These are phyloP conservation scores for Meloe dianella DNA, from an alignment of 2,888 invertebrate species.

Conservation along the genomic window DNA sequence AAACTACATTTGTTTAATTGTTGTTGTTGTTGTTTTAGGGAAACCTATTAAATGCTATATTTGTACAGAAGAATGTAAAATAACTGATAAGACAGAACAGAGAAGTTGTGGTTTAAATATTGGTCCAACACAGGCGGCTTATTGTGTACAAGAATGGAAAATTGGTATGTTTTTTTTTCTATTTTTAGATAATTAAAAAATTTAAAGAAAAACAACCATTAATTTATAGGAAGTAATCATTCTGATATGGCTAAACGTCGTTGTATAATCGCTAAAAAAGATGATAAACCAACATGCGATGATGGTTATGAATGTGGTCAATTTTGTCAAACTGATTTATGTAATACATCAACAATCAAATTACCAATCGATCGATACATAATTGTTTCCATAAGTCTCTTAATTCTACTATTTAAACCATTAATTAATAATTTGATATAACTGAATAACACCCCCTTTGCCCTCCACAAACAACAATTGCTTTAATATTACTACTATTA, in stretches of 20 bases:
- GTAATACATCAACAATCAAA: conserved; percentile 12
- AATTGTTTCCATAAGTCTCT: background rate
- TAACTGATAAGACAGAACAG: background rate
- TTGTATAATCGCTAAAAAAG: background rate
- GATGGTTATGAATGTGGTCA: background rate
- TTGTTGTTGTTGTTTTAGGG: background rate
- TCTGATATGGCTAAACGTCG: background rate
- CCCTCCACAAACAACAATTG: background rate
- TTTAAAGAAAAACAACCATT: background rate
- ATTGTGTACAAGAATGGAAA: conserved; percentile 5
- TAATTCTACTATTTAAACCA: background rate
- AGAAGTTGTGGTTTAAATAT: conserved; percentile 12
- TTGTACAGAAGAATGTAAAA: conserved; percentile 10
- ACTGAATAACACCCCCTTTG: no score
- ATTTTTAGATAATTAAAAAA: background rate
- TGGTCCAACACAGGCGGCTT: background rate
- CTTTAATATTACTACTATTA: background rate
- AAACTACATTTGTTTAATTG: background rate
- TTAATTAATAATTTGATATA: background rate
- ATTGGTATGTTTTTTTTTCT: background rate
- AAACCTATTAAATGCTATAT: conserved; percentile 13
- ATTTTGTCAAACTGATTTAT: conserved; percentile 8
- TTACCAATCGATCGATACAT: background rate
- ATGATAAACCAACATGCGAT: background rate
- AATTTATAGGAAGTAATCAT: background rate